These are phyloP conservation scores for Eurytoma adleriae DNA, from an alignment of 2,888 invertebrate genomes.

Conservation along the genomic window DNA sequence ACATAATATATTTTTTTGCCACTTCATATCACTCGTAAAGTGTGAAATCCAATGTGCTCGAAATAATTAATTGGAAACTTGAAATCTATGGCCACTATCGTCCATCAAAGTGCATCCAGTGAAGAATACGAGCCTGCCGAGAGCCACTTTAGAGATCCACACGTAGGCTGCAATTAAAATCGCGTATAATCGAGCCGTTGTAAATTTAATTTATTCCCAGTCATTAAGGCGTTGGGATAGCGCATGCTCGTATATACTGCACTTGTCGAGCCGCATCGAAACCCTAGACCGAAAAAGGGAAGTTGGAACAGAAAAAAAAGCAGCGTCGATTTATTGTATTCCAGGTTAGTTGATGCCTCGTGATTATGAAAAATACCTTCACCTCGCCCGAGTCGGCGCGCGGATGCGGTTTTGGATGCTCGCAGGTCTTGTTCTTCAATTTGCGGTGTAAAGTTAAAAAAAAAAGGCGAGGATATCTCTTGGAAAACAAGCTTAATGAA, in stretches of 20 bases:
- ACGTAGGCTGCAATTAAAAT: constrained; percentile 19
- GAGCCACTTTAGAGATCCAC: constrained; percentile 4
- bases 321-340: constrained; percentile 1
- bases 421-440: constrained; percentile 44
- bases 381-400: constrained; percentile 6
- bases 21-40: not conserved
- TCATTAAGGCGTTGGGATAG: constrained; percentile 2
- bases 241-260: not conserved
- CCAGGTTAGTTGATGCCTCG: constrained; percentile 32
- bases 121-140: too few species aligned
- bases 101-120: too few species aligned
- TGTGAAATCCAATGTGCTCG: not conserved
- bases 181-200: constrained; percentile 24
- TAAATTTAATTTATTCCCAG: constrained; percentile 8
- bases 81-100: too few species aligned
- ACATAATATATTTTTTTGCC: too few species aligned
- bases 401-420: constrained; percentile 53
- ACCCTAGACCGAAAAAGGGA: constrained; percentile 34
- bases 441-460: constrained; percentile 41
- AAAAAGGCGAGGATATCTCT: constrained; percentile 16
- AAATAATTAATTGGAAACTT: too few species aligned
- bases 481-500: constrained; percentile 18
- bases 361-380: constrained; percentile 29
- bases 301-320: constrained; percentile 8
- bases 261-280: constrained; percentile 3